Evolutionary conservation across 92 coral and sea anemone species (phyloP), one percentile per base, ranked within the genome.

Genomic region (Isaurus tuberculatus): DNA sequence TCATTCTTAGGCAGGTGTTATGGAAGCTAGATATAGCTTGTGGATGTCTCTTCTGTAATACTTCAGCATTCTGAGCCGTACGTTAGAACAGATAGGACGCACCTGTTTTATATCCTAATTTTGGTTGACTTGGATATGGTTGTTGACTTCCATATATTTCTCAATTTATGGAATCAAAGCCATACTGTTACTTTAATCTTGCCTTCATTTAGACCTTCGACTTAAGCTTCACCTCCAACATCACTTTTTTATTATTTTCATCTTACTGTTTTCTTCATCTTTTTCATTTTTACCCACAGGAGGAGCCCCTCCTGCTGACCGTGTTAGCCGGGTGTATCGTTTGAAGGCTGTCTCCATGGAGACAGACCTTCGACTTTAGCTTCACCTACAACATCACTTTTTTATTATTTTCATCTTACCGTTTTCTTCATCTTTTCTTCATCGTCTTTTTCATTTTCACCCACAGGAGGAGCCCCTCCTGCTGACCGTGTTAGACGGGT

Each of bases 291-390:
- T n/a, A 40, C 67, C 15, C 43, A 34, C 57, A 92, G 96, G 92
- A 60, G 90, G 92, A 9, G 86, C 94, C 8, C 97, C 97, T 0
- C 94, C 97, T 13, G 70, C 86, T 32, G 97, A 91, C 78, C 88
- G 90, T 64, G 87, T 90, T 79, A 88, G 70, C 46, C 55, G 42
- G 25, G 90, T 86, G 4, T 86, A 91, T 66, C 84, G 83, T 65
- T 80, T 93, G 79, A 73, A 31, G 84, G 63, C 97, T 5, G 74
- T n/a, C n/a, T n/a, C n/a, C n/a, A n/a, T n/a, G n/a, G n/a, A n/a
- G n/a, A n/a, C n/a, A 16, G 2, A 2, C 31, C 43, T 4, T 27
- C 70, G 1, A 28, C 40, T 30, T 66, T 37, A 9, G 30, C 42
- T 30, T 66, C 46, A 2, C 20, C 72, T 17, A 32, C 23, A 27